Conservation (phyloP, 1,140 invertebrate species). For the Zaprionus ornatus region DNA sequence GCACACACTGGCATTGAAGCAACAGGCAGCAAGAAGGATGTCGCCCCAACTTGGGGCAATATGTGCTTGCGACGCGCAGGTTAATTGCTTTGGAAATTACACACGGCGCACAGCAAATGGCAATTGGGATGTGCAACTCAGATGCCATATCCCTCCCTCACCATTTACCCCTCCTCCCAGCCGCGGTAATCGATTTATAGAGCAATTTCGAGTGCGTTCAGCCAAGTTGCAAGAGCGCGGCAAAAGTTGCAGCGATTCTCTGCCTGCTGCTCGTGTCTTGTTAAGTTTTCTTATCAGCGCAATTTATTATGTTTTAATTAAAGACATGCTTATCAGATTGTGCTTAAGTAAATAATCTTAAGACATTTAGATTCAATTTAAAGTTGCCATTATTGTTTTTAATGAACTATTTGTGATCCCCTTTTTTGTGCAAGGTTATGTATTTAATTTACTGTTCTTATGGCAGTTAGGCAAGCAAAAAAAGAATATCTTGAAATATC, state of each 20-base stretch:
- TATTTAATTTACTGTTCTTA: too few species aligned
- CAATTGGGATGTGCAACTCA: constrained; percentile 41
- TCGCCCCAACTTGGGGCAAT: constrained; percentile 45
- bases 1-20: constrained; percentile 22
- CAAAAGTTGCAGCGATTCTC: background rate
- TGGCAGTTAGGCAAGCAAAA: too few species aligned
- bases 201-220: constrained; percentile 42
- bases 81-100: constrained; percentile 80
- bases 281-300: constrained; percentile 9
- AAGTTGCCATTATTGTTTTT: background rate
- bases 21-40: constrained; percentile 63
- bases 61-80: constrained; percentile 40
- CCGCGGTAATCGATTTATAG: constrained; percentile 48
- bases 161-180: background rate
- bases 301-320: constrained; percentile 17
- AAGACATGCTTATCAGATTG: background rate
- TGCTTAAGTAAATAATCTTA: background rate
- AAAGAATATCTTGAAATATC: too few species aligned
- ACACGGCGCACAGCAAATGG: constrained; percentile 53
- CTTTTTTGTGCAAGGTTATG: too few species aligned
- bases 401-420: background rate
- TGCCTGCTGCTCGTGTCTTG: background rate
- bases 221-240: background rate
- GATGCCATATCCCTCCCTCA: background rate
- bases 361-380: background rate